Base-by-base conservation (phyloP, 2,888 invertebrate genomes). In the Cosmorhoe ocellata region DNA sequence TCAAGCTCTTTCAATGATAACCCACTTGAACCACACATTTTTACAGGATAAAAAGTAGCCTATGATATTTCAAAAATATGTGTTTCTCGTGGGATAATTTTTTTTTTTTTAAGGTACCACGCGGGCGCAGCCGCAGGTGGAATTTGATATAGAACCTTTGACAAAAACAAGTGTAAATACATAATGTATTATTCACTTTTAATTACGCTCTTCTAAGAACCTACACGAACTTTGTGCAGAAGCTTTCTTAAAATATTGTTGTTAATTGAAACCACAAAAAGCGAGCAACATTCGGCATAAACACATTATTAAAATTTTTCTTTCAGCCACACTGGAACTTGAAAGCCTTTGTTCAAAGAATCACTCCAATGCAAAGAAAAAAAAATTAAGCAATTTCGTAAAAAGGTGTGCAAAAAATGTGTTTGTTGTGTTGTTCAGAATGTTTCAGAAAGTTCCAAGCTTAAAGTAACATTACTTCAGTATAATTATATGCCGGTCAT, bases 281-380 rank as follows among this genome's bases (percentile, higher is more conserved):
- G 61, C 58, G 58, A 43, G 58, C 58, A 56, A 58, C 61, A 54
- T 58, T 63, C 53, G 32, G 51, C 47, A 42, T 56, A 59, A 62
- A 62, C 59, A 59, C 54, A 57, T 66, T 64, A 66, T 68, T 63
- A 65, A 62, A 63, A 56, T 60, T 56, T 61, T 62, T 58, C 59
- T 64, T 60, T 53, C 42, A 46, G 36, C 46, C 49, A 50, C 58
- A 50, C 52, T 53, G 50, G 27, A 41, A 34, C 43, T 44, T 38
- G 46, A 58, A 50, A 44, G 41, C 37, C 37, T 51, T 48, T 48
- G 52, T 44, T 43, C 22, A 36, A 43, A 11, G 24, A 36, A 47
- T 44, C 36, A 30, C 33, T 30, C 9, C 43, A 24, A 41, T 27
- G 39, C 34, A 33, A 28, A 36, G 32, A 33, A 46, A 12, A 27